Evolutionary conservation across 1,140 invertebrate genomes (phyloP).

Genomic region (Bombus waltoni): DNA sequence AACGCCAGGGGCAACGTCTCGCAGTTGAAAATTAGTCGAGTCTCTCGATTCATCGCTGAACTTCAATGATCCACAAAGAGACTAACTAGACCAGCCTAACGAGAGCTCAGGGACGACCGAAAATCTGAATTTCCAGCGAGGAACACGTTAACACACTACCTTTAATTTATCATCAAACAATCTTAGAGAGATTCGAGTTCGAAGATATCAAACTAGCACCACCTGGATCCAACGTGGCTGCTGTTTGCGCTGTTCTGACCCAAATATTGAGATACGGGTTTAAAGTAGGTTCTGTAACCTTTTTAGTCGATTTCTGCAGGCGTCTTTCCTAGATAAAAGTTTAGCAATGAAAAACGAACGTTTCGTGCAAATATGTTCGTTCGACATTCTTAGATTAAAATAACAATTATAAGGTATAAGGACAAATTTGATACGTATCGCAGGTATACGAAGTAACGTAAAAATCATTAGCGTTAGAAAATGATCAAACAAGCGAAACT

Average conservation of each 20-base stretch:
- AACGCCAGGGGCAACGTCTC: conserved; percentile 1
- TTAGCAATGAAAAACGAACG: too few species aligned
- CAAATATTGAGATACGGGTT: too few species aligned
- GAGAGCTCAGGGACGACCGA: not conserved
- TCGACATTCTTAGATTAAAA: too few species aligned
- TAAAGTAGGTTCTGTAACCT: not conserved
- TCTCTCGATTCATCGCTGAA: too few species aligned
- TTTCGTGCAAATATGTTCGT: too few species aligned
- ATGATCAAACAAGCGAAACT: too few species aligned
- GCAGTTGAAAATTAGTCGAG: not conserved
- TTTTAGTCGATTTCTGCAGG: not conserved
- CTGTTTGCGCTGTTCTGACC: not conserved
- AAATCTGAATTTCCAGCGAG: not conserved
- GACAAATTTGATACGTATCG: too few species aligned
- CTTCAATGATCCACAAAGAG: conserved; percentile 4
- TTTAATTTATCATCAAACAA: not conserved
- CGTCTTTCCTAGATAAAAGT: too few species aligned
- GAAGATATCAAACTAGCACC: not conserved
- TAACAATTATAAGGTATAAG: too few species aligned
- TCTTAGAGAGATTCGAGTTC: not conserved
- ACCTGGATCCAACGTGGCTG: not conserved
- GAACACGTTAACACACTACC: not conserved
- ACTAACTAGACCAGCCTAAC: not conserved
- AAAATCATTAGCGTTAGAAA: too few species aligned
- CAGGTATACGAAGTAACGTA: too few species aligned